Evolutionary conservation across 2,888 invertebrate species (phyloP).

Genomic region (Hyposoter dolosus): DNA sequence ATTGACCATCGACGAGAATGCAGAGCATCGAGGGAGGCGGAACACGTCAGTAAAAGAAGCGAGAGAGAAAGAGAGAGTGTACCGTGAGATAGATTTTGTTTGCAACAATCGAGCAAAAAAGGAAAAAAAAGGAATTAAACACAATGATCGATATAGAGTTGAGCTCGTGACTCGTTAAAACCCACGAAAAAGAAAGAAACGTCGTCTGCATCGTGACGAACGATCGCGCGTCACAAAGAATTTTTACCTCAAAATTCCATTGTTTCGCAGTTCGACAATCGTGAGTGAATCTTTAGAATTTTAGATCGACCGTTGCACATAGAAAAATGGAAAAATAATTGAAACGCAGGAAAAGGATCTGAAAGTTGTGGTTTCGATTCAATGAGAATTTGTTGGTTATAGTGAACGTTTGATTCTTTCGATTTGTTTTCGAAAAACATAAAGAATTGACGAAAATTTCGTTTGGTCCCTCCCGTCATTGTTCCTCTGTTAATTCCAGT

Average conservation of each 20-base stretch:
- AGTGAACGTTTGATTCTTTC: no score
- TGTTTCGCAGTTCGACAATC: conserved; percentile 25
- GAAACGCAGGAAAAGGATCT: no score
- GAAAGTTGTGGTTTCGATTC: no score
- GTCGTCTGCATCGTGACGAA: conserved; percentile 34
- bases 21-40: conserved; percentile 20
- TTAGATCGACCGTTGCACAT: background rate
- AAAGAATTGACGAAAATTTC: no score
- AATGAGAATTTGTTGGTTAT: no score
- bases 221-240: conserved; percentile 33
- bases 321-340: background rate
- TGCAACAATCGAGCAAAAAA: conserved; percentile 27
- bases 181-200: conserved; percentile 33
- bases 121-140: conserved; percentile 11
- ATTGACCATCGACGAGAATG: conserved; percentile 66
- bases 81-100: conserved; percentile 14
- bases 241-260: conserved; percentile 40
- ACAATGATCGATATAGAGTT: conserved; percentile 41
- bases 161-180: conserved; percentile 49
- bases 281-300: background rate
- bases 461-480: no score
- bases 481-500: no score
- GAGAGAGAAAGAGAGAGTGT: background rate
- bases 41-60: background rate
- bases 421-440: no score